Conservation (phyloP, 2,113 vertebrate species). For the Delphinus delphis region DNA sequence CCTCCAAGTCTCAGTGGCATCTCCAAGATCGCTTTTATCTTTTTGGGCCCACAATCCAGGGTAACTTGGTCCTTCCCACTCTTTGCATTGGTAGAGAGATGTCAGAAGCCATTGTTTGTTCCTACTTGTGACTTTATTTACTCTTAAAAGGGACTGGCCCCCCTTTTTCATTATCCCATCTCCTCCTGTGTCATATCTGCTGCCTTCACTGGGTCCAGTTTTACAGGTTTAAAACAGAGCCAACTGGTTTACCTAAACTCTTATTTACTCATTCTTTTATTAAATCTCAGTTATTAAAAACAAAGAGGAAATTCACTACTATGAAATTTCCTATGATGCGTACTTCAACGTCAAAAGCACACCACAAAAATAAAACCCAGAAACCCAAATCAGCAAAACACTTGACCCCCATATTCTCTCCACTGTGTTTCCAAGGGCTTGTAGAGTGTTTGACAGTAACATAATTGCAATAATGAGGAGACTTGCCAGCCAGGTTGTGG, state of each 20-base stretch:
- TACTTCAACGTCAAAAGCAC: conserved; percentile 70
- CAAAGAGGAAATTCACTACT: neutral
- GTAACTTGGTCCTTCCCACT: neutral
- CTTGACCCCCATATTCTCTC: conserved; percentile 28
- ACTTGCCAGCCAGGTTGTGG: conserved; percentile 76
- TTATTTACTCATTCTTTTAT: neutral
- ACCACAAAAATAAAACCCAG: conserved; percentile 71
- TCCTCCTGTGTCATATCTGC: neutral
- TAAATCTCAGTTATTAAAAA: conserved; percentile 36
- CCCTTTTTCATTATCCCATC: neutral
- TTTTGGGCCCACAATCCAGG: neutral
- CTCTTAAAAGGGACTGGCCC: neutral
- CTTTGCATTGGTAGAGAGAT: neutral
- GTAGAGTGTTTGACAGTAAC: conserved; percentile 74
- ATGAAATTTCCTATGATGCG: conserved; percentile 42
- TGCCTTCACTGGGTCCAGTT: neutral
- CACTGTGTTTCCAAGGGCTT: conserved; percentile 57
- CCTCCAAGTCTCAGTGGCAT: neutral
- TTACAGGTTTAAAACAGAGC: neutral
- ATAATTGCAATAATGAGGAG: conserved; percentile 84
- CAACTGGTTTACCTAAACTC: neutral
- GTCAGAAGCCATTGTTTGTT: neutral
- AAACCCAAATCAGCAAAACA: conserved; percentile 33
- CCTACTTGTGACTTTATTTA: neutral
- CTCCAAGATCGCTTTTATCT: neutral